These are phyloP conservation scores for Hydriomena furcata DNA, from an alignment of 2,888 invertebrate genomes.

Conservation along the genomic window DNA sequence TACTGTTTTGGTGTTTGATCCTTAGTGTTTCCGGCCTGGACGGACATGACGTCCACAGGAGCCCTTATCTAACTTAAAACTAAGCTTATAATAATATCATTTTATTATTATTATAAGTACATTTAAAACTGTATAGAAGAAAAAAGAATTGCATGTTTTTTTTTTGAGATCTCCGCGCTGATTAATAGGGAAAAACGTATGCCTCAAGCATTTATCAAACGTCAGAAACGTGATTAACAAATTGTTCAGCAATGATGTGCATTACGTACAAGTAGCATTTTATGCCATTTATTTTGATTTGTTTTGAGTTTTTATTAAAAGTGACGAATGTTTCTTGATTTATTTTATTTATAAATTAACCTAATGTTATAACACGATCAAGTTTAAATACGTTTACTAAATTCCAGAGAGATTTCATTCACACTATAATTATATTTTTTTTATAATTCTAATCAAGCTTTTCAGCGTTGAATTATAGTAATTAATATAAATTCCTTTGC, in stretches of 20 bases:
- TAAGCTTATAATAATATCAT: constrained; percentile 8
- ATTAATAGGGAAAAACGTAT: background rate
- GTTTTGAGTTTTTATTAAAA: background rate
- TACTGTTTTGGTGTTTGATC: constrained; percentile 81
- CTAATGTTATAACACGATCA: background rate
- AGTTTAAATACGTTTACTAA: constrained; percentile 23
- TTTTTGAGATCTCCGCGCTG: background rate
- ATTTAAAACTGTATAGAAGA: background rate
- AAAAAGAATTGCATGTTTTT: background rate
- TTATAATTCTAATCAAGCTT: constrained; percentile 30
- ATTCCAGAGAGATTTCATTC: constrained; percentile 30
- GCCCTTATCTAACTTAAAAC: constrained; percentile 61
- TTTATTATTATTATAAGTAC: background rate
- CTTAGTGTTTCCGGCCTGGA: constrained; percentile 67
- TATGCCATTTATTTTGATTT: constrained; percentile 6
- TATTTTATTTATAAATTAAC: background rate
- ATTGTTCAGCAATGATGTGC: background rate
- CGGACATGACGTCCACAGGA: constrained; percentile 78
- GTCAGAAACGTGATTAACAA: background rate
- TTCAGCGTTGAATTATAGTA: constrained; percentile 45
- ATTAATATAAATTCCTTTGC: constrained; percentile 69
- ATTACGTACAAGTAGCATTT: too few relatives aligned
- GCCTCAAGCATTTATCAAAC: background rate
- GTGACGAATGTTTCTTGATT: too few relatives aligned
- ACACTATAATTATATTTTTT: constrained; percentile 3